phyloP scores from a whole-genome alignment of 2,113 vertebrate species.

The Gallinago jamesoni region DNA sequence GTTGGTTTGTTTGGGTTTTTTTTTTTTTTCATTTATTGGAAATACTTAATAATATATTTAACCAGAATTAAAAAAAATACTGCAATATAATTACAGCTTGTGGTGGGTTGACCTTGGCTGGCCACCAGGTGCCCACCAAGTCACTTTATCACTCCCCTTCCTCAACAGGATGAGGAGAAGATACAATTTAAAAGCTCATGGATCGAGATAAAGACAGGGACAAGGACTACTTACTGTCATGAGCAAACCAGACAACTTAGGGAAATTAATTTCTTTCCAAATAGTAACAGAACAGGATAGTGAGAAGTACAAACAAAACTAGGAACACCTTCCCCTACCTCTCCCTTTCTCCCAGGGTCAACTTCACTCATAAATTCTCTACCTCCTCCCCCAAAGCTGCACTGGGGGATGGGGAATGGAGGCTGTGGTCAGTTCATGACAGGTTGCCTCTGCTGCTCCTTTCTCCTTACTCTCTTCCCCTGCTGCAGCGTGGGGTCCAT shows the following conservation, averaged over 20 bases:
- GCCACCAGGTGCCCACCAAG: background rate
- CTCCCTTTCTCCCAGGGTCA: background rate
- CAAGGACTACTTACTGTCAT: background rate
- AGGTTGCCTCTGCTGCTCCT: background rate
- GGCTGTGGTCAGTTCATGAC: background rate
- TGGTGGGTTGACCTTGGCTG: background rate
- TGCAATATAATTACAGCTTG: background rate
- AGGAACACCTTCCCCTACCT: background rate
- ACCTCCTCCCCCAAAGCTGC: fast-evolving
- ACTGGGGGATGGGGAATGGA: fast-evolving
- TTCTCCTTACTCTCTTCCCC: background rate
- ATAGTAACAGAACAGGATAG: background rate
- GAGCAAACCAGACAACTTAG: background rate
- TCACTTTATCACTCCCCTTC: background rate
- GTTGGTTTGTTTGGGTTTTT: background rate
- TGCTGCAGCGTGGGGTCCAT: background rate
- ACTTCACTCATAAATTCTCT: background rate
- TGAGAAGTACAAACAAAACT: background rate
- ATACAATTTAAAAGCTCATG: background rate
- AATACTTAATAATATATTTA: background rate
- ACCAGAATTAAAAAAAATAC: background rate
- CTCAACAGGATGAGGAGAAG: background rate
- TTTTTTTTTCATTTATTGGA: background rate
- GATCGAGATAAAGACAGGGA: background rate
- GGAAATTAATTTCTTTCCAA: background rate